These are phyloP conservation scores for Diloba caeruleocephala DNA, from an alignment of 2,888 invertebrate species.

Conservation along the genomic window DNA sequence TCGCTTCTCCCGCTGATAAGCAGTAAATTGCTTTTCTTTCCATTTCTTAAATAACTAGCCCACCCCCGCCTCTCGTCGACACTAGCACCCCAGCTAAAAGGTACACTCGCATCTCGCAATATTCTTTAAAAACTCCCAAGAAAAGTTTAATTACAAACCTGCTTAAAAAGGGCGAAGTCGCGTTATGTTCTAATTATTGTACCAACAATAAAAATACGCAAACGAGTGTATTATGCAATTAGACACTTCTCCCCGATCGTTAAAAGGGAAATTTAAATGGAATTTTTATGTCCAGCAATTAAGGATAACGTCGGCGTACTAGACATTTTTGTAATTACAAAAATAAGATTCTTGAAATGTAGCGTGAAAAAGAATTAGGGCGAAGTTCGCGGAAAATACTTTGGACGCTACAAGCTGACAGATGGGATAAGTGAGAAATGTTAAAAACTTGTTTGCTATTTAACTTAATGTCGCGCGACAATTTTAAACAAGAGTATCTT, in stretches of 20 bases:
- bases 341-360: constrained; percentile 89
- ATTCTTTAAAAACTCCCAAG: constrained; percentile 79
- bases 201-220: constrained; percentile 89
- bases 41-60: constrained; percentile 83
- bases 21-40: constrained; percentile 87
- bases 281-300: constrained; percentile 90
- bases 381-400: constrained; percentile 81
- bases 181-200: constrained; percentile 89
- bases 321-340: constrained; percentile 90
- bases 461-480: constrained; percentile 54
- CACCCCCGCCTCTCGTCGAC: constrained; percentile 54
- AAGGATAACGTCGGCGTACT: constrained; percentile 89
- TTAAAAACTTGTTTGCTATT: constrained; percentile 65
- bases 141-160: constrained; percentile 85
- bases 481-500: constrained; percentile 34
- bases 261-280: constrained; percentile 90
- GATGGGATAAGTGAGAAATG: constrained; percentile 76
- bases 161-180: constrained; percentile 81
- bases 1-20: constrained; percentile 80
- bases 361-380: constrained; percentile 89
- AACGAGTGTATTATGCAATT: constrained; percentile 90
- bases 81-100: constrained; percentile 60
- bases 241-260: constrained; percentile 88
- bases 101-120: constrained; percentile 75
- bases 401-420: constrained; percentile 74